Evolutionary conservation across 2,113 vertebrate species (phyloP).

Genomic region (Falco punctatus): DNA sequence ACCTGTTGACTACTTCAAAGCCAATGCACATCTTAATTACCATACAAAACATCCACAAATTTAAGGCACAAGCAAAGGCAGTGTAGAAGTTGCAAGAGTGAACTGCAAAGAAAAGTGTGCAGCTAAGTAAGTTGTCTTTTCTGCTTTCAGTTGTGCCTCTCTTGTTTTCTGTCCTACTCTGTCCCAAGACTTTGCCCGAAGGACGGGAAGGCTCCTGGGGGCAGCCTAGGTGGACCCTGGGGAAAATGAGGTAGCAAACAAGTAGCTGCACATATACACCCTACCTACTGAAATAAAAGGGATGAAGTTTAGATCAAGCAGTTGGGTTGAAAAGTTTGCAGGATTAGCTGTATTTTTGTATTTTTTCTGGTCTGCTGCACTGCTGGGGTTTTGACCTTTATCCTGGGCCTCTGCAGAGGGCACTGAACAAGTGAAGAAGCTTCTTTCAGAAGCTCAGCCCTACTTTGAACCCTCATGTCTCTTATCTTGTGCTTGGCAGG

Average conservation of each 20-base stretch:
- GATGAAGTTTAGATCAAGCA: neutral
- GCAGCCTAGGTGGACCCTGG: neutral
- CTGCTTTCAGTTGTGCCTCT: neutral
- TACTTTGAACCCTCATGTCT: neutral
- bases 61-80: neutral
- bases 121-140: neutral
- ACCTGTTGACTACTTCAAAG: neutral
- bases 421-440: neutral
- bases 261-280: neutral
- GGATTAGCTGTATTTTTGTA: neutral
- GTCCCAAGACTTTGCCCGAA: neutral
- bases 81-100: neutral
- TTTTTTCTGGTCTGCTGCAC: neutral
- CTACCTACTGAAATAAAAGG: neutral
- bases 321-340: neutral
- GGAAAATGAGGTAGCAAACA: neutral
- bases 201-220: neutral
- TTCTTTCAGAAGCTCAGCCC: neutral
- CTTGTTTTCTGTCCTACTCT: neutral
- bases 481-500: neutral
- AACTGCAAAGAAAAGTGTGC: neutral
- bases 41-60: neutral
- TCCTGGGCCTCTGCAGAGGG: neutral
- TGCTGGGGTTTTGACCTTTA: neutral
- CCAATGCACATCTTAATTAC: neutral